These are phyloP conservation scores for Drosophila nigrodunni DNA, from an alignment of 1,140 invertebrate genomes.

Conservation along the genomic window DNA sequence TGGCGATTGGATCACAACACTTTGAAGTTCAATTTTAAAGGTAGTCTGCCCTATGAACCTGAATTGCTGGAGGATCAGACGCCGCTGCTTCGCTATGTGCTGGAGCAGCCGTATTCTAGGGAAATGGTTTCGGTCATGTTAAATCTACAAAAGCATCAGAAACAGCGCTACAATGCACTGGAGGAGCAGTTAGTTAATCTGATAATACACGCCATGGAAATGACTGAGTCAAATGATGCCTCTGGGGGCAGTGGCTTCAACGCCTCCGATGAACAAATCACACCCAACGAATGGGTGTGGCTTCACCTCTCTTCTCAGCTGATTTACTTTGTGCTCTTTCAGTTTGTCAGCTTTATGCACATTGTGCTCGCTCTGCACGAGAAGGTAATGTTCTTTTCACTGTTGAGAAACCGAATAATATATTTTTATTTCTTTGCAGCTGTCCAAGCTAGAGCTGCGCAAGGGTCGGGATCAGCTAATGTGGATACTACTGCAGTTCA, in stretches of 20 bases:
- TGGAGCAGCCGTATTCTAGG: slow-evolving; percentile 97
- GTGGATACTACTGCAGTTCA: slow-evolving; percentile 99
- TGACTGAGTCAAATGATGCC: slow-evolving; percentile 89
- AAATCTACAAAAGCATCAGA: slow-evolving; percentile 92
- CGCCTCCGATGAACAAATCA: slow-evolving; percentile 74
- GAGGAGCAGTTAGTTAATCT: slow-evolving; percentile 97
- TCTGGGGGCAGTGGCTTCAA: slow-evolving; percentile 76
- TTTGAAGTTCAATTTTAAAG: slow-evolving; percentile 95
- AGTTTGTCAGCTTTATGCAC: slow-evolving; percentile 96
- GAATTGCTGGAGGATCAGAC: slow-evolving; percentile 96
- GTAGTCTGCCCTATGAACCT: slow-evolving; percentile 95
- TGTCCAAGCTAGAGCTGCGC: slow-evolving; percentile 91
- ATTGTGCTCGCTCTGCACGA: slow-evolving; percentile 95
- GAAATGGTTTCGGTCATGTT: slow-evolving; percentile 98
- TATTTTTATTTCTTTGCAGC: slow-evolving; percentile 80
- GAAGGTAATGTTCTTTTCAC: slow-evolving; percentile 86
- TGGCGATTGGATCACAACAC: slow-evolving; percentile 96
- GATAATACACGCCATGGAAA: slow-evolving; percentile 96
- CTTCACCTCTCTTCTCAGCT: slow-evolving; percentile 97
- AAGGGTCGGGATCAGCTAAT: slow-evolving; percentile 97
- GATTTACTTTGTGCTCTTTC: slow-evolving; percentile 98
- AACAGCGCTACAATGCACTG: slow-evolving; percentile 94
- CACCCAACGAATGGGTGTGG: slow-evolving; percentile 90
- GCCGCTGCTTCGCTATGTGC: slow-evolving; percentile 93
- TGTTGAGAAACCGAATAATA: slow-evolving; percentile 29